These are phyloP conservation scores for Epizoanthus stellaris DNA, from an alignment of 92 coral and sea anemone genomes.

Conservation along the genomic window DNA sequence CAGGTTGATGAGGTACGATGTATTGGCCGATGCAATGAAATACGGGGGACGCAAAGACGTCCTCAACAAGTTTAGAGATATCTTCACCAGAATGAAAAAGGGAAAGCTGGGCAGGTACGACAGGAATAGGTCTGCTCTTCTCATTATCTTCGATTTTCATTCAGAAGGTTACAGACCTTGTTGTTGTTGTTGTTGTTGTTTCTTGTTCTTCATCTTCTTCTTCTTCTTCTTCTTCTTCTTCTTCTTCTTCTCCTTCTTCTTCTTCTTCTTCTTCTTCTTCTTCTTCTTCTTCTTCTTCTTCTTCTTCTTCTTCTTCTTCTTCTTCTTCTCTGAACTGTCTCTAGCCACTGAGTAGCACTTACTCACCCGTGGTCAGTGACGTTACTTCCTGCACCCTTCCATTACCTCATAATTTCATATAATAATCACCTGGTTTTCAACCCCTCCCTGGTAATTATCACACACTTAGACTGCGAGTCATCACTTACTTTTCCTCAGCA, in stretches of 20 bases:
- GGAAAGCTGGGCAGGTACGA: conserved; percentile 50
- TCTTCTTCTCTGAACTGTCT: too few species aligned
- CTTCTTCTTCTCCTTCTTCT: neutral
- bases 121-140: neutral
- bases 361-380: too few species aligned
- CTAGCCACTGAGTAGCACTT: too few species aligned
- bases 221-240: neutral
- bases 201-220: neutral
- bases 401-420: too few species aligned
- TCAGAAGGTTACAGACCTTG: neutral
- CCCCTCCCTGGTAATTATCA: too few species aligned
- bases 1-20: conserved; percentile 50
- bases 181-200: neutral
- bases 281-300: too few species aligned
- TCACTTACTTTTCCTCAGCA: too few species aligned
- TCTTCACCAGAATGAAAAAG: conserved; percentile 51
- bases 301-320: too few species aligned
- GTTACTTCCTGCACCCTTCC: too few species aligned
- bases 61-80: conserved; percentile 35
- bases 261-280: too few species aligned
- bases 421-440: too few species aligned
- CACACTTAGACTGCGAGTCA: too few species aligned
- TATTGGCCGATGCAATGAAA: conserved; percentile 60
- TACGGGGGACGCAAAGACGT: conserved; percentile 60
- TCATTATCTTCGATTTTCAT: neutral